These are phyloP conservation scores for Leptonema lineaticorne DNA, from an alignment of 1,140 invertebrate species.

Conservation along the genomic window DNA sequence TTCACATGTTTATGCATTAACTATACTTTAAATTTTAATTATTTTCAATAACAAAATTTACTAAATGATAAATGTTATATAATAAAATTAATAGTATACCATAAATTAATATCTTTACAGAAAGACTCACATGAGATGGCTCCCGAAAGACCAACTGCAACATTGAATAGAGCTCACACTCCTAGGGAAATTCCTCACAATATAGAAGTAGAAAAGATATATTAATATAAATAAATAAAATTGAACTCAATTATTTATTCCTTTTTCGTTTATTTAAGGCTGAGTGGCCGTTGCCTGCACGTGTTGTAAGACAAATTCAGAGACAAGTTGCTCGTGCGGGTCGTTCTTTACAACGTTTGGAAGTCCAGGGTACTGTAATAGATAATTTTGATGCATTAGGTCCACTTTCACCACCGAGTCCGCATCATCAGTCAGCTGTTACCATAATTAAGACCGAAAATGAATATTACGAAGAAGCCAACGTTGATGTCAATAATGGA, in stretches of 20 bases:
- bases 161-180: conserved; percentile 30
- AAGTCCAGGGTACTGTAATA: conserved; percentile 55
- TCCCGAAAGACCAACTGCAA: conserved; percentile 33
- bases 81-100: no score
- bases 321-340: conserved; percentile 54
- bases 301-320: conserved; percentile 54
- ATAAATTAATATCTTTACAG: no score
- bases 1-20: no score
- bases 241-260: not conserved
- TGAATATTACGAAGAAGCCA: conserved; percentile 11
- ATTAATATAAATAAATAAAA: no score
- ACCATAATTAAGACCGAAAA: not conserved
- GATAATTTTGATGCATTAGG: conserved; percentile 57
- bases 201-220: conserved; percentile 33
- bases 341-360: conserved; percentile 52
- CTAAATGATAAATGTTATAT: no score
- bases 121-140: conserved; percentile 33
- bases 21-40: no score
- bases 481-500: conserved; percentile 3
- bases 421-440: not conserved
- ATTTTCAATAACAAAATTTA: no score
- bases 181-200: conserved; percentile 28
- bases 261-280: conserved; percentile 38
- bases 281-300: conserved; percentile 51
- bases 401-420: conserved; percentile 39